phyloP scores from a whole-genome alignment of 2,797 vertebrate species.

The Sciaenops ocellatus region DNA sequence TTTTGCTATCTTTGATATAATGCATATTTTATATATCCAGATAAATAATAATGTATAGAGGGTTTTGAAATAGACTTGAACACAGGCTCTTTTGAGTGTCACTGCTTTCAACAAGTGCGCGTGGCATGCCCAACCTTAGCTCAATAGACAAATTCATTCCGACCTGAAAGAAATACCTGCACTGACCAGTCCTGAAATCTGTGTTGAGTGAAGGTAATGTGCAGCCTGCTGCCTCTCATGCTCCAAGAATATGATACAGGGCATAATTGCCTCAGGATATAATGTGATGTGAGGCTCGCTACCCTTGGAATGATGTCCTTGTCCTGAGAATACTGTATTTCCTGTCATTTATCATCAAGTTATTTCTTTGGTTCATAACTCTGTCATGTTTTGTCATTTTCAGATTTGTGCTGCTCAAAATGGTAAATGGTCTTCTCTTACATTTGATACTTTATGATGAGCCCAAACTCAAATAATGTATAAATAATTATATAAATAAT shows the following conservation, averaged over 20 bases:
- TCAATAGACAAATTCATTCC: conserved; percentile 85
- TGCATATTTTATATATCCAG: conserved; percentile 20
- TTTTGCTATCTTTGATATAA: conserved; percentile 6
- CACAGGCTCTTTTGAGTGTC: conserved; percentile 79
- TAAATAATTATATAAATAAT: too few species aligned
- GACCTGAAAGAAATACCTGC: conserved; percentile 80
- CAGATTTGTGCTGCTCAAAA: conserved; percentile 86
- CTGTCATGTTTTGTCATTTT: conserved; percentile 76
- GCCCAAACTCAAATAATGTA: background rate
- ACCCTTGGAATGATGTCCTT: conserved; percentile 49
- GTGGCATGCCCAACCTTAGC: conserved; percentile 64
- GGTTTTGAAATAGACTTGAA: conserved; percentile 64
- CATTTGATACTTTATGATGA: conserved; percentile 12
- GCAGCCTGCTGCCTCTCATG: conserved; percentile 77
- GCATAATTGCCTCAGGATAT: conserved; percentile 72
- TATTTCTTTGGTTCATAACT: conserved; percentile 46
- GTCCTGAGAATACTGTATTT: conserved; percentile 42
- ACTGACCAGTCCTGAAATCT: conserved; percentile 76
- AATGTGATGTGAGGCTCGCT: conserved; percentile 66
- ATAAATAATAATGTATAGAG: conserved; percentile 15
- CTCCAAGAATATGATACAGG: conserved; percentile 78
- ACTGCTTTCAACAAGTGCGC: conserved; percentile 77
- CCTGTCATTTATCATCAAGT: conserved; percentile 25
- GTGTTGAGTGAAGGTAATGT: conserved; percentile 86
- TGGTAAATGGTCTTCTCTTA: conserved; percentile 81